Evolutionary conservation across 2,888 invertebrate species (phyloP).

Genomic region (Caprella mutica): DNA sequence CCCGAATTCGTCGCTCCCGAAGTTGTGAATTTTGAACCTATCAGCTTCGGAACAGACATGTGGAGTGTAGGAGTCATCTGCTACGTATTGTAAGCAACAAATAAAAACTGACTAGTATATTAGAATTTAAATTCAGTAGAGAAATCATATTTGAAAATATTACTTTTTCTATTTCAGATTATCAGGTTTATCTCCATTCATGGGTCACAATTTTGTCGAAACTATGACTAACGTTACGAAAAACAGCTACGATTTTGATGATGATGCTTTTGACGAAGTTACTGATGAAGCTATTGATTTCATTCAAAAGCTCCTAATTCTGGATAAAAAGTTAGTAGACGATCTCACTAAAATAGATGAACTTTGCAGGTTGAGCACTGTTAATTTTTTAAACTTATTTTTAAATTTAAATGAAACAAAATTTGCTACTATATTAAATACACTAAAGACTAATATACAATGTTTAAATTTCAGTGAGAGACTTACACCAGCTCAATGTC

Average conservation of each 20-base stretch:
- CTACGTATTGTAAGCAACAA: conserved; percentile 78
- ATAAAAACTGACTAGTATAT: neutral
- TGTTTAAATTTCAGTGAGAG: conserved; percentile 24
- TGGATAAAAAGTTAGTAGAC: conserved; percentile 73
- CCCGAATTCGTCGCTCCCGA: conserved; percentile 99
- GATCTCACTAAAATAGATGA: neutral
- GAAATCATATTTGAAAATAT: neutral
- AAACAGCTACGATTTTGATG: conserved; percentile 93
- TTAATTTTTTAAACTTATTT: neutral
- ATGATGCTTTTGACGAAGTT: conserved; percentile 89
- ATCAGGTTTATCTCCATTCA: conserved; percentile 94
- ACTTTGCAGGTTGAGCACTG: neutral
- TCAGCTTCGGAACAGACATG: conserved; percentile 93
- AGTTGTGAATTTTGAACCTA: conserved; percentile 95
- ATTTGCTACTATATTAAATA: neutral
- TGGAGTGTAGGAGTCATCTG: conserved; percentile 98
- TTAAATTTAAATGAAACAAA: neutral
- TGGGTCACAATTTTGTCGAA: conserved; percentile 94
- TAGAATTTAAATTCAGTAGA: neutral
- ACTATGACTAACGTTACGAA: conserved; percentile 98
- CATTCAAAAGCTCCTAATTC: conserved; percentile 77
- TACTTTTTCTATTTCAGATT: conserved; percentile 43
- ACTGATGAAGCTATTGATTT: conserved; percentile 93
- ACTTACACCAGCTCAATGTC: conserved; percentile 30
- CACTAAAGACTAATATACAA: neutral